Base-by-base conservation (phyloP, 2,888 invertebrate species). In the Lottia gigantea region DNA sequence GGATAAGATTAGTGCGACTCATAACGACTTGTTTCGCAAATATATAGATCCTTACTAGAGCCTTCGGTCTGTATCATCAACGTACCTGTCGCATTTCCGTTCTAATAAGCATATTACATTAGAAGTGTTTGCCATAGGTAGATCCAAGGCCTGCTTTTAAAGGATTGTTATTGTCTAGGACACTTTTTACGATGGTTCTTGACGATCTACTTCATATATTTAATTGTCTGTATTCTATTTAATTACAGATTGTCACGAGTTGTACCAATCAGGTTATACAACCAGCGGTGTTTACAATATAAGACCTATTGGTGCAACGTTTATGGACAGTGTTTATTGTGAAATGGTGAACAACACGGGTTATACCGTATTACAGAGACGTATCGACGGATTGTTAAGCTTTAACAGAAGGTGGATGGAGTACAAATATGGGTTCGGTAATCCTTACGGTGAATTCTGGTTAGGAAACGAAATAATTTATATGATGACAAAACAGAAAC, bases 351-450 rank as follows among this genome's bases (percentile, higher is more conserved):
- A 86, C 74, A 76, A 76, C 16, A 80, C 83, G 16, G 86, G 86
- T 12, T 86, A 86, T 79, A 85, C 85, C 0, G 73, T 88, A 11
- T 68, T 88, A 2, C 84, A 85, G 68, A 71, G 88, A n/a, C 79
- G 88, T 0, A 65, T 80, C 8, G 87, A 87, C 66, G 87, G 87
- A 0, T 74, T 83, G 1, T 76, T 81, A 40, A 82, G 78, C 72
- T 86, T 86, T 71, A 82, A 83, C 70, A 73, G 81, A n/a, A 74
- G 80, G 31, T 86, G 85, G 85, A 70, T 84, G 46, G 87, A 88
- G 68, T 88, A 87, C 75, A 83, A 85, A 67, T 79, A 83, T 64
- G 87, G 88, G 14, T 88, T 87, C 70, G 88, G 88, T 1, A 87
- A 83, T 73, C 77, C 83, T 19, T 88, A 86, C 74, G 87, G 83